phyloP scores from a whole-genome alignment of 2,113 vertebrate species.

The Hypomesus transpacificus region DNA sequence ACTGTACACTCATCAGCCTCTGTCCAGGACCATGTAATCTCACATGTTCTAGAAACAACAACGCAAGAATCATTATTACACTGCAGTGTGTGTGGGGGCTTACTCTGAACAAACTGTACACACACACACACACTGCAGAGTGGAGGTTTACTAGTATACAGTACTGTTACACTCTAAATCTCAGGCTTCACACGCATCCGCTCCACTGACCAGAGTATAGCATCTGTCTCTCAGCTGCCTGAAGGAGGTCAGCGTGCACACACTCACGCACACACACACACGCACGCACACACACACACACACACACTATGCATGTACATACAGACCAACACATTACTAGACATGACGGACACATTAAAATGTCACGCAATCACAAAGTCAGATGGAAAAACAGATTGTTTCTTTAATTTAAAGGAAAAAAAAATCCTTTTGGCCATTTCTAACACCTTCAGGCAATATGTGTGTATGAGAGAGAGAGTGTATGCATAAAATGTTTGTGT shows the following conservation, averaged over 20 bases:
- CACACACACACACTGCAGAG: constrained; percentile 33
- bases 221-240: constrained; percentile 59
- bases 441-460: neutral
- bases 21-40: too few relatives aligned
- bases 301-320: neutral
- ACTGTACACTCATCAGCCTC: too few relatives aligned
- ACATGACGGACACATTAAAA: neutral
- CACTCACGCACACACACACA: neutral
- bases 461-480: neutral
- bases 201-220: constrained; percentile 39
- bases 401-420: constrained; percentile 5
- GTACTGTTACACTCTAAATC: constrained; percentile 41
- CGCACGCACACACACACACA: neutral
- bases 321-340: neutral
- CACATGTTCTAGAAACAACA: too few relatives aligned
- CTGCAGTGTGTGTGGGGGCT: neutral
- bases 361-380: neutral
- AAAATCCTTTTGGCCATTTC: neutral
- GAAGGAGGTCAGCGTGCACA: constrained; percentile 14
- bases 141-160: constrained; percentile 3
- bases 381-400: constrained; percentile 23
- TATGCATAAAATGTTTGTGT: neutral
- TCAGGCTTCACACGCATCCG: constrained; percentile 2
- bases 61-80: too few relatives aligned
- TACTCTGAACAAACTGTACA: neutral